A percentile compares a stretch with the other conserved stretches of the same genome.
phyloP scores from a whole-genome alignment of 2,888 invertebrate genomes.

The Philaethria dido region DNA sequence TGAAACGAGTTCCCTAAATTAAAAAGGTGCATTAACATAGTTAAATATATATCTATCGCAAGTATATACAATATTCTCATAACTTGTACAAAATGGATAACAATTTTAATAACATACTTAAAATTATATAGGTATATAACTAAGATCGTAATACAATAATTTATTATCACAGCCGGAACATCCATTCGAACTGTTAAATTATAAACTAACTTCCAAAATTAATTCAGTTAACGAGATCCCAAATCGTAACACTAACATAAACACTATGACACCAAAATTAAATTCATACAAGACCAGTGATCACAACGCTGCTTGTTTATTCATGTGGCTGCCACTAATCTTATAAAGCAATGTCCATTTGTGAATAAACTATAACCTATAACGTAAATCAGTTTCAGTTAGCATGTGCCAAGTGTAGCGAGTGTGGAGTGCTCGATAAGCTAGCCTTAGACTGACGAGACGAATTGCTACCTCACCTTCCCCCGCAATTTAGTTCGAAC shows the following conservation, averaged over 20 bases:
- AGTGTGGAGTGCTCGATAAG: slow-evolving; percentile 73
- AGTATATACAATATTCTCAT: neutral
- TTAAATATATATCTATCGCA: neutral
- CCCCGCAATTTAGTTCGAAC: slow-evolving; percentile 54
- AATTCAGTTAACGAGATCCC: slow-evolving; percentile 19
- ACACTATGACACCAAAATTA: slow-evolving; percentile 21
- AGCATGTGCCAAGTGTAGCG: slow-evolving; percentile 58
- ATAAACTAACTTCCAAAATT: slow-evolving; percentile 21
- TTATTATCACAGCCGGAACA: slow-evolving; percentile 1
- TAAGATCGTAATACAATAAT: slow-evolving; percentile 4
- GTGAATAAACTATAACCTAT: slow-evolving; percentile 66
- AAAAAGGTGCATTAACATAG: no score
- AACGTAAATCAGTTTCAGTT: slow-evolving; percentile 77
- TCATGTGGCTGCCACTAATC: slow-evolving; percentile 34
- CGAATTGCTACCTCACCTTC: slow-evolving; percentile 57
- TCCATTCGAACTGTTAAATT: slow-evolving; percentile 10
- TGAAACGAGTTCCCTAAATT: no score
- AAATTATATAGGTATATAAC: neutral
- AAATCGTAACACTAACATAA: slow-evolving; percentile 20
- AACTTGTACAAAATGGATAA: neutral
- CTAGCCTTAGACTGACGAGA: slow-evolving; percentile 65
- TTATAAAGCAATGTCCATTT: slow-evolving; percentile 50
- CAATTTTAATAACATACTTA: neutral
- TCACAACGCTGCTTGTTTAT: slow-evolving; percentile 25
- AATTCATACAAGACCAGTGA: slow-evolving; percentile 10